These are phyloP conservation scores for Pristionchus maxplancki DNA, from an alignment of 2,888 invertebrate genomes.

Conservation along the genomic window DNA sequence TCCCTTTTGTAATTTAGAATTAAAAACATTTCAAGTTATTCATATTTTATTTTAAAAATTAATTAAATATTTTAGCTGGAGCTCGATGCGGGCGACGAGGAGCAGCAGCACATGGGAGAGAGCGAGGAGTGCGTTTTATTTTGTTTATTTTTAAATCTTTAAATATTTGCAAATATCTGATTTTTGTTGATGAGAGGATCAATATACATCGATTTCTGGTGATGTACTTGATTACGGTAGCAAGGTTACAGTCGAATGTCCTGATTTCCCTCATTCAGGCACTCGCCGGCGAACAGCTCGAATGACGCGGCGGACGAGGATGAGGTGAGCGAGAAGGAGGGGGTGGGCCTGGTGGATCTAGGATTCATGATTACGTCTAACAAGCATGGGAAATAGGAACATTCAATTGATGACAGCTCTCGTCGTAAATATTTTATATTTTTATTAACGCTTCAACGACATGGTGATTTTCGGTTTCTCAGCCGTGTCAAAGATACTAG, in stretches of 20 bases:
- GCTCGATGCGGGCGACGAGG: background rate
- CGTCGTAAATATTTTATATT: too few relatives aligned
- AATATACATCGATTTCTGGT: background rate
- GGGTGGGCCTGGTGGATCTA: background rate
- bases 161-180: background rate
- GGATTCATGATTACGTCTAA: background rate
- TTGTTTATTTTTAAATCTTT: background rate
- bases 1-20: too few relatives aligned
- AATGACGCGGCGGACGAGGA: constrained; percentile 15
- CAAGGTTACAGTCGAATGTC: background rate
- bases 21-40: too few relatives aligned
- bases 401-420: too few relatives aligned
- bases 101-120: background rate
- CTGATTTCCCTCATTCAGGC: constrained; percentile 6
- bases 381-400: background rate
- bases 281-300: constrained; percentile 33
- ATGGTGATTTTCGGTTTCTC: too few relatives aligned
- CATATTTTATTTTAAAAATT: background rate
- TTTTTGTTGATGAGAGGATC: background rate
- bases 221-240: background rate
- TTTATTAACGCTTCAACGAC: too few relatives aligned
- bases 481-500: too few relatives aligned
- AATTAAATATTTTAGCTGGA: background rate
- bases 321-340: background rate
- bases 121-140: constrained; percentile 8